A percentile compares a stretch with the other conserved stretches of the same genome.
Evolutionary conservation across 2,113 vertebrate genomes (phyloP).

Genomic region (Laticauda laticaudata): DNA sequence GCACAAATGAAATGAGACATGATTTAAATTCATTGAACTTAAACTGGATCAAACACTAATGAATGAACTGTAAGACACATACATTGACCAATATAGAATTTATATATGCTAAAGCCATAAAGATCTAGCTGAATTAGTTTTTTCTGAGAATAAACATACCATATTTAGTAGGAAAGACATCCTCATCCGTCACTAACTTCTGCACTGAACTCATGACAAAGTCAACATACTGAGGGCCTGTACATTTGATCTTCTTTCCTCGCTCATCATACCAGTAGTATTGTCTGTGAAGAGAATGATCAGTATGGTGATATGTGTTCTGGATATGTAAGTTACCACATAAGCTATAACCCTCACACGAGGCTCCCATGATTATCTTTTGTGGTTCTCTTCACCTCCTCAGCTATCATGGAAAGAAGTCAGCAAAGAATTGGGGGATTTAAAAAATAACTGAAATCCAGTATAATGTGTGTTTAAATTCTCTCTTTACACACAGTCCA

Average conservation of each 20-base stretch:
- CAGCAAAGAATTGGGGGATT: background rate
- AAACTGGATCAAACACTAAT: background rate
- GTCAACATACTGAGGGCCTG: slow-evolving; percentile 96
- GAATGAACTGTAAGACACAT: background rate
- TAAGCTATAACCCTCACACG: background rate
- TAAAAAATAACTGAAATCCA: background rate
- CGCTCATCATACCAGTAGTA: slow-evolving; percentile 99
- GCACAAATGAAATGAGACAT: background rate
- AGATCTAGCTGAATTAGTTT: background rate
- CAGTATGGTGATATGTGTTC: slow-evolving; percentile 17
- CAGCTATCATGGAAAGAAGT: background rate
- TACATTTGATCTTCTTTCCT: slow-evolving; percentile 98
- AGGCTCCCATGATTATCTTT: background rate
- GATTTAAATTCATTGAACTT: background rate
- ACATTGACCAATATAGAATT: background rate
- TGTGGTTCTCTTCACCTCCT: background rate
- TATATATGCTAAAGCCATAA: background rate
- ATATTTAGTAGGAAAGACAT: slow-evolving; percentile 97
- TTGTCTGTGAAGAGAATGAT: slow-evolving; percentile 77
- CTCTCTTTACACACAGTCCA: background rate
- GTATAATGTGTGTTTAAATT: background rate
- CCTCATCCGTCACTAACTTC: slow-evolving; percentile 97
- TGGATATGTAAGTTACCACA: background rate
- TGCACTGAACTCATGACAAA: slow-evolving; percentile 98
- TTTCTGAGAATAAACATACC: slow-evolving; percentile 73